Base-by-base conservation (phyloP, 2,113 vertebrate genomes). In the Mungos mungo region DNA sequence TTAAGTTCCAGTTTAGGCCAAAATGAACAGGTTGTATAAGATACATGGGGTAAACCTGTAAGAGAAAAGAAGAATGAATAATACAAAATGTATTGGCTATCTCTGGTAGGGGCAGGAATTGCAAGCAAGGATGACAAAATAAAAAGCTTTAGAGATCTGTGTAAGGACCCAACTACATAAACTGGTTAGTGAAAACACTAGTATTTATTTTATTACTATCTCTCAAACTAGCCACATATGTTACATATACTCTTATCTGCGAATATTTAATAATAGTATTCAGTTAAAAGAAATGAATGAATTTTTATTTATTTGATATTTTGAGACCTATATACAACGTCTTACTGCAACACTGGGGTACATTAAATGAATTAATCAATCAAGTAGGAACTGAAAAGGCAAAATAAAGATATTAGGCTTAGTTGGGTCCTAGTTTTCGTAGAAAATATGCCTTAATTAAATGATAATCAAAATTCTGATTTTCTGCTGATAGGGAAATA, bases 1-100 rank as follows among this genome's bases (percentile, higher is more conserved):
- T 41, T 92, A 68, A 80, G 33, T 93, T 95, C 90, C 88, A 89
- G 81, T 85, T 79, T 21, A 90, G 77, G 77, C 13, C 60, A 33
- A 45, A 79, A 92, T 19, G 33, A 88, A 76, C 12, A 71, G 33
- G 7, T 47, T 88, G 19, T 88, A 60, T 88, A 84, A 50, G 19
- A 91, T 41, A 19, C 82, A 63, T 41, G 66, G 66, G 92, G 69
- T 12, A 79, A 92, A 96, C 19, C 3, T 23, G 66, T n/a, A 66
- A 94, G 57, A 80, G 69, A 92, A 94, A 88, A 16, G 35, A 38
- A 88, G 54, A 86, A 88, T 74, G 47, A 14, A 31, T 95, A 35
- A 21, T 76, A 45, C 1, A 60, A 76, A 90, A 92, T 76, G 2
- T 52, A 68, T 54, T 94, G 50, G 50, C 31, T 60, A 50, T 45